Base-by-base conservation (phyloP, 2,797 vertebrate species). In the Crypturellus tataupa region DNA sequence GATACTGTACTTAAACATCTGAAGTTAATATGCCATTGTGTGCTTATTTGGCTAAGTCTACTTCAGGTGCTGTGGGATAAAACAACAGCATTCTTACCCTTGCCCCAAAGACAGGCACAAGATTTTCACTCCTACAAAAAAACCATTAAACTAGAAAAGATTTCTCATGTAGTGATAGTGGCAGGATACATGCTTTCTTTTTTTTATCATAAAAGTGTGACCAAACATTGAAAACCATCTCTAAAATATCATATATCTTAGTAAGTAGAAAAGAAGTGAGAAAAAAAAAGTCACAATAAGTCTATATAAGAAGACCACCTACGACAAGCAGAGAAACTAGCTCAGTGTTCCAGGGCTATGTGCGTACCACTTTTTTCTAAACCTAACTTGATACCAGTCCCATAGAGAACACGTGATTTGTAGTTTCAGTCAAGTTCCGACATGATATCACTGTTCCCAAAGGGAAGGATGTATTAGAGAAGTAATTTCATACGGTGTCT, bases 271-370 rank as follows among this genome's bases (percentile, higher is more conserved):
- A 92, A 85, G 15, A 19, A 9, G 8, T 3, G 6, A 0, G 8
- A 18, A 49, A 11, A 9, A 39, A 33, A 21, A 78, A 47, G 12
- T 71, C 6, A 10, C n/a, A 15, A 60, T 46, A 68, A 80, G 59
- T 21, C 39, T 65, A 5, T 46, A 56, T 40, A 85, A 71, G 25
- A 39, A 25, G 47, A 86, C 14, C 79, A 90, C 12, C 64, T 44
- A 73, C 76, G 58, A 79, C 90, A 46, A 95, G 31, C 49, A 88
- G 64, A 85, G n/a, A 82, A 90, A 65, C 35, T 56, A 71, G 82
- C 33, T 7, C 44, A 83, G 33, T 87, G 79, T 87, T 77, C 47
- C 39, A 72, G 25, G 33, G 6, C 55, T 77, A 15, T 29, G 20
- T 75, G 35, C 19, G 33, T 51, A 51, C 14, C 27, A 31, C 55